Evolutionary conservation across 2,888 invertebrate genomes (phyloP).

Genomic region (Rotaria magnacalcarata): DNA sequence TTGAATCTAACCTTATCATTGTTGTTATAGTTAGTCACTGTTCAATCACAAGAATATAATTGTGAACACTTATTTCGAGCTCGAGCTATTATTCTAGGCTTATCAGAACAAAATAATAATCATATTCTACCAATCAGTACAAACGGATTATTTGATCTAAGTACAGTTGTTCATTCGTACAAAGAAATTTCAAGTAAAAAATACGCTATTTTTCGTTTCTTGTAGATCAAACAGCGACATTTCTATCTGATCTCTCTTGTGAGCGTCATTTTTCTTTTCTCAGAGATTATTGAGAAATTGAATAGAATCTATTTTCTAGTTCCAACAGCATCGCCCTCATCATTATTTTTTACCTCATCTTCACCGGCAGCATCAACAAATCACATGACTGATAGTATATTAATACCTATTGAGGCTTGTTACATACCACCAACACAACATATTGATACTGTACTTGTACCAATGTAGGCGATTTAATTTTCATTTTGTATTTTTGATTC

Average conservation of each 20-base stretch:
- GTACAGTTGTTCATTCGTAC: neutral
- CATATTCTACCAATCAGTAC: neutral
- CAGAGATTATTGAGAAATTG: too few relatives aligned
- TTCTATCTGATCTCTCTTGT: neutral
- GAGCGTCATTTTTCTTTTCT: neutral
- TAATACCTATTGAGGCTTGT: neutral
- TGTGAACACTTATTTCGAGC: conserved; percentile 2
- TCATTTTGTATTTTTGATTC: neutral
- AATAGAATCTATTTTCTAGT: too few relatives aligned
- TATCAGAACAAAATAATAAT: neutral
- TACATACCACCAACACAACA: neutral
- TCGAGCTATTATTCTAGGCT: neutral
- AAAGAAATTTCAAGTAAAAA: too few relatives aligned
- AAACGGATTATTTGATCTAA: neutral
- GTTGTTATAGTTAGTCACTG: conserved; percentile 12
- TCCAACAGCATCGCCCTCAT: neutral
- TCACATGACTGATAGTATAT: neutral
- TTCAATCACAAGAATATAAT: conserved; percentile 34
- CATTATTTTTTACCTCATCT: too few relatives aligned
- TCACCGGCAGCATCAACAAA: neutral
- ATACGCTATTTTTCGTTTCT: neutral
- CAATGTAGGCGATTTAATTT: neutral
- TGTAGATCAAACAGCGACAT: neutral
- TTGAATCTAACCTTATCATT: neutral
- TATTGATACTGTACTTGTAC: neutral